Conservation (phyloP, 2,113 vertebrate species). For the Mormyrus lacerda region DNA sequence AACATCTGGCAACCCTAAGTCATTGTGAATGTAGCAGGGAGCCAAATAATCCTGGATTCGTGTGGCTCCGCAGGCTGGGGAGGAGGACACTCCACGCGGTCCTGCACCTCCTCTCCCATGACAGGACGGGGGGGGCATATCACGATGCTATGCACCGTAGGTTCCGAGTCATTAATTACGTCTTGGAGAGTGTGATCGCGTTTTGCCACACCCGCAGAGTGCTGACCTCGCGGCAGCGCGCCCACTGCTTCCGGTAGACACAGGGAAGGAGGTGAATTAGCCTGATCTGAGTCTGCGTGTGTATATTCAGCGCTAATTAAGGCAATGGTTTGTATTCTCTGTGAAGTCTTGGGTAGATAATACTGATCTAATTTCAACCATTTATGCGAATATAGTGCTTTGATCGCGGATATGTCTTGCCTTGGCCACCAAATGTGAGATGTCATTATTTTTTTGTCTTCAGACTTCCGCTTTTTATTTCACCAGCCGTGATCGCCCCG, state of each 20-base stretch:
- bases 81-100: background rate
- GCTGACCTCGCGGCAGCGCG: conserved; percentile 18
- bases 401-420: conserved; percentile 5
- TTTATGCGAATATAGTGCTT: background rate
- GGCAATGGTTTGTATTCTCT: background rate
- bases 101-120: background rate
- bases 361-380: background rate
- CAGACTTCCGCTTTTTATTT: background rate
- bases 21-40: background rate
- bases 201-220: background rate
- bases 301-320: conserved; percentile 9
- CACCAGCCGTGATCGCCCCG: background rate
- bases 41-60: background rate
- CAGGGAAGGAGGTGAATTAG: background rate
- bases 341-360: background rate
- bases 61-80: background rate
- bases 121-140: conserved; percentile 21
- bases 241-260: background rate
- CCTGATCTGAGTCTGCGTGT: background rate
- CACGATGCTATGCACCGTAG: conserved; percentile 20
- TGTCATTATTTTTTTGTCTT: background rate
- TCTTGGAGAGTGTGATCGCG: conserved; percentile 14
- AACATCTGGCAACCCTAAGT: background rate
- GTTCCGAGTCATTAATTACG: conserved; percentile 24
- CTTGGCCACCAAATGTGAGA: background rate